phyloP scores from a whole-genome alignment of 2,888 invertebrate genomes.

The Cheiracanthium punctorium region DNA sequence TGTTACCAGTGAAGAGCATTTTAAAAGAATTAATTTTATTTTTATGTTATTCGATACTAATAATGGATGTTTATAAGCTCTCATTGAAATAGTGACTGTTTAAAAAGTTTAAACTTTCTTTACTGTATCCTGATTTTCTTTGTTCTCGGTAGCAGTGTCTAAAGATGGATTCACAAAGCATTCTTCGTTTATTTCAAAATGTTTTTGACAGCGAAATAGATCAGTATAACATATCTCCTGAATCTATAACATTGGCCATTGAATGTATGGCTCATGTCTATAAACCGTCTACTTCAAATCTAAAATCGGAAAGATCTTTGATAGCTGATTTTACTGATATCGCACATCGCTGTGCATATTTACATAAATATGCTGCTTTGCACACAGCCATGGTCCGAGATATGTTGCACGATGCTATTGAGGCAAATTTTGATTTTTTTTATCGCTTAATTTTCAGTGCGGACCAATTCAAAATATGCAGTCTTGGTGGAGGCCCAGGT shows the following conservation, averaged over 20 bases:
- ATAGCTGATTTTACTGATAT: conserved; percentile 33
- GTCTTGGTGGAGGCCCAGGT: conserved; percentile 54
- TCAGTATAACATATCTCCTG: neutral
- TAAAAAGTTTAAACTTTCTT: too few relatives aligned
- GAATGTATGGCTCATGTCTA: conserved; percentile 44
- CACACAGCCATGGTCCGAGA: conserved; percentile 38
- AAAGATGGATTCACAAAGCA: neutral
- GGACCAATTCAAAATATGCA: conserved; percentile 15
- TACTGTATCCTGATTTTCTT: too few relatives aligned
- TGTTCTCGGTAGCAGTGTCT: too few relatives aligned
- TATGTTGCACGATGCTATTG: conserved; percentile 5
- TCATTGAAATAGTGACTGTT: too few relatives aligned
- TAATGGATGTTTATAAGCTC: too few relatives aligned
- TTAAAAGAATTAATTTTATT: too few relatives aligned
- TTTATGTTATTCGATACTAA: too few relatives aligned
- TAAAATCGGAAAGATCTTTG: neutral
- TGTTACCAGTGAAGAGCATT: too few relatives aligned
- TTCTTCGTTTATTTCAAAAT: conserved; percentile 14
- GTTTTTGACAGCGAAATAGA: conserved; percentile 29
- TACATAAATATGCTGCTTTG: conserved; percentile 50
- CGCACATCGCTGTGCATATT: conserved; percentile 45
- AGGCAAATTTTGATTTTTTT: neutral
- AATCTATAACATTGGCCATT: conserved; percentile 20
- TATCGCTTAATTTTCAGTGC: neutral
- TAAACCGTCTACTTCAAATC: neutral